Conservation (phyloP, 2,797 vertebrate species). For the Lagorchestes hirsutus region DNA sequence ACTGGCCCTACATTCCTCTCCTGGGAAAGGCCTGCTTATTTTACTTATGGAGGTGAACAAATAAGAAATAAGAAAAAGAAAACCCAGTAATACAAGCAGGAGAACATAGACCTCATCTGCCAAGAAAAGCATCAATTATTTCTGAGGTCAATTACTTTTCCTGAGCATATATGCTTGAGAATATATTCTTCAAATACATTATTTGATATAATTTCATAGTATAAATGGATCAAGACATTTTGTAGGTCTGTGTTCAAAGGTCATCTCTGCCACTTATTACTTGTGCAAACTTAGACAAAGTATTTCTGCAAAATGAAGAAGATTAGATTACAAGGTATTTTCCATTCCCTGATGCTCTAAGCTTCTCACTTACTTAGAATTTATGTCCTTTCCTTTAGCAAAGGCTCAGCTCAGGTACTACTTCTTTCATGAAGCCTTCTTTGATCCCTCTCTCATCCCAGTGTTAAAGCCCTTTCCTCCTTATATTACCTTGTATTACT, state of each 20-base stretch:
- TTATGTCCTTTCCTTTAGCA: neutral
- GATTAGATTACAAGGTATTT: neutral
- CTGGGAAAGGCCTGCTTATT: neutral
- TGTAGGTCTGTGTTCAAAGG: neutral
- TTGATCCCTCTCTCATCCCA: neutral
- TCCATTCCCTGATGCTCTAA: neutral
- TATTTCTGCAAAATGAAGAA: neutral
- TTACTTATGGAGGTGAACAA: neutral
- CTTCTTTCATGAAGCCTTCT: neutral
- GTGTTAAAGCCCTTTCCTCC: neutral
- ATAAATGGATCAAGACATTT: neutral
- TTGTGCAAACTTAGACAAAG: neutral
- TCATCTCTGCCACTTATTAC: neutral
- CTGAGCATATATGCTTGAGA: neutral
- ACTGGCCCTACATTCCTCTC: neutral
- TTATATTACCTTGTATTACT: neutral
- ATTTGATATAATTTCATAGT: neutral
- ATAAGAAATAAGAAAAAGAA: neutral
- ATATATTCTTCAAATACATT: neutral
- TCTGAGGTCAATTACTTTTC: neutral
- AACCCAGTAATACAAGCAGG: neutral
- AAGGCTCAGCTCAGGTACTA: neutral
- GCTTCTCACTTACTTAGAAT: neutral
- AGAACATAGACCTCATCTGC: neutral
- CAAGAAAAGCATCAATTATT: neutral